A percentile compares a stretch with the other conserved stretches of the same genome.
Evolutionary conservation across 2,797 vertebrate genomes (phyloP).

Genomic region (Scleropages formosus): DNA sequence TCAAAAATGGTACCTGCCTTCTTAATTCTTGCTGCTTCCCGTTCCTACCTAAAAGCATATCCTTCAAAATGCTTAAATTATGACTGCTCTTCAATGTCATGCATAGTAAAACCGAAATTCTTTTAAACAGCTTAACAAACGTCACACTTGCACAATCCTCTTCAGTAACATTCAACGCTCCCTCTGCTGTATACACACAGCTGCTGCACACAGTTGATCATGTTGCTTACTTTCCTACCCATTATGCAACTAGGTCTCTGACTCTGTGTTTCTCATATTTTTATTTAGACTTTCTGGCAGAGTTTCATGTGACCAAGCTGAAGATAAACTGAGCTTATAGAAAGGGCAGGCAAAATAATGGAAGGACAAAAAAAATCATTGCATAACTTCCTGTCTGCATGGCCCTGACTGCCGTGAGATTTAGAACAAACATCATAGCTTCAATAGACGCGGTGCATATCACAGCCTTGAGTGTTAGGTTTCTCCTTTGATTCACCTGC

Average conservation of each 20-base stretch:
- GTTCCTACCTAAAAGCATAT: too few relatives aligned
- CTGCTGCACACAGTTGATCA: neutral
- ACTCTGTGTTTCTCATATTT: neutral
- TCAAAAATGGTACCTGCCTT: too few relatives aligned
- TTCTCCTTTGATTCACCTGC: neutral
- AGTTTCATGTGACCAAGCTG: neutral
- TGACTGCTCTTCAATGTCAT: too few relatives aligned
- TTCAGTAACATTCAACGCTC: too few relatives aligned
- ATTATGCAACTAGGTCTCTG: neutral
- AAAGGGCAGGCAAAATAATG: neutral
- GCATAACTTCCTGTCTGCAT: conserved; percentile 1
- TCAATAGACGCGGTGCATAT: neutral
- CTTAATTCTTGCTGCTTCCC: too few relatives aligned
- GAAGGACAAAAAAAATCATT: neutral
- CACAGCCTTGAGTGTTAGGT: conserved; percentile 1
- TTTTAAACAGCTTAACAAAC: neutral
- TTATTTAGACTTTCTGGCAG: neutral
- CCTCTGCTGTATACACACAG: neutral
- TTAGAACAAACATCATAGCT: neutral
- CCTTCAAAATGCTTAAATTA: too few relatives aligned
- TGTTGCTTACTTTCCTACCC: neutral
- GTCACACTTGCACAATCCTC: neutral
- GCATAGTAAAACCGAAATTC: neutral
- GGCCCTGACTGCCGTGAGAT: conserved; percentile 1
- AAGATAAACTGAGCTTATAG: too few relatives aligned